Conservation (phyloP, 2,113 vertebrate genomes). For the Pituophis catenifer region DNA sequence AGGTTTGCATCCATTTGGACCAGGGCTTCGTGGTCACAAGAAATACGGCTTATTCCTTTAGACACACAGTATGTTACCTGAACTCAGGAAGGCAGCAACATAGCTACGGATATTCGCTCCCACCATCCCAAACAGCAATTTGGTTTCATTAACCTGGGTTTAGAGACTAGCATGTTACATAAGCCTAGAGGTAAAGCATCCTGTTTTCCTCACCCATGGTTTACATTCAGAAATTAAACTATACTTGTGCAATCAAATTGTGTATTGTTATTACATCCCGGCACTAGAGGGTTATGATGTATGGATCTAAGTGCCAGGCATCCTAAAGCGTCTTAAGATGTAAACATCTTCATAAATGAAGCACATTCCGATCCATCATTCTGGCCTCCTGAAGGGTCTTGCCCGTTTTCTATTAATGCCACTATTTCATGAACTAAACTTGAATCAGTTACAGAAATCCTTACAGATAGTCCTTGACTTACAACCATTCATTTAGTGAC, state of each 20-base stretch:
- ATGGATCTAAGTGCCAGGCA: not conserved
- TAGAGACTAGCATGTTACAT: not conserved
- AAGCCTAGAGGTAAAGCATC: not conserved
- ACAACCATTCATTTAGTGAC: not conserved
- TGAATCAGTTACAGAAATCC: not conserved
- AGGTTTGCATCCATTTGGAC: not conserved
- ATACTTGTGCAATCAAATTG: not conserved
- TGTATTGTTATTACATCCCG: not conserved
- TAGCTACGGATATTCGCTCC: accelerated
- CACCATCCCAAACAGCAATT: not conserved
- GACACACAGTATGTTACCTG: not conserved
- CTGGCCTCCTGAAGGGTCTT: not conserved
- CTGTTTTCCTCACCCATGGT: not conserved
- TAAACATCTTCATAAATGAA: not conserved
- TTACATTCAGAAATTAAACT: not conserved
- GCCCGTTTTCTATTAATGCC: not conserved
- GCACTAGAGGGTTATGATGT: not conserved
- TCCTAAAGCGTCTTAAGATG: not conserved
- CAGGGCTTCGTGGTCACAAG: not conserved
- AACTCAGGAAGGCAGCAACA: not conserved
- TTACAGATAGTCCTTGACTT: not conserved
- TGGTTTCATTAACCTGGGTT: not conserved
- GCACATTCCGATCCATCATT: not conserved
- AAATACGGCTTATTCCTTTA: not conserved
- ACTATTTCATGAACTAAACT: not conserved